Base-by-base conservation (phyloP, 2,888 invertebrate genomes). In the Athalia rosae region DNA sequence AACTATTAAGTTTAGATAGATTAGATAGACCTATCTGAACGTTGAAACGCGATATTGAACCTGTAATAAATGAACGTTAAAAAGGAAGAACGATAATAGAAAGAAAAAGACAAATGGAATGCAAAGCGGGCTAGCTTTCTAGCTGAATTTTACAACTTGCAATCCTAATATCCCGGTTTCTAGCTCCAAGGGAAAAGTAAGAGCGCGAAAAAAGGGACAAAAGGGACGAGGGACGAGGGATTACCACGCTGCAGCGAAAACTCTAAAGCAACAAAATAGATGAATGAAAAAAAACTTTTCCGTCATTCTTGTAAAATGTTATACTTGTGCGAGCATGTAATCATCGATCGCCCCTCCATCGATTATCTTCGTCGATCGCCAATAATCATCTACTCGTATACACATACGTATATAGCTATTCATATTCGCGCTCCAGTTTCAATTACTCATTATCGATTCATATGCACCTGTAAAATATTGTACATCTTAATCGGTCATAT, bases 21-120 rank as follows among this genome's bases (percentile, higher is more conserved):
- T 41, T 71, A 56, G 71, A 71, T 71, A 71, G 71, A 58, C 56
- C 45, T 71, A 71, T 71, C 45, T 71, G 7, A 71, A 71, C 71
- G 56, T 58, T 71, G 43, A 45, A 58, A 41, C 58, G 56, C 58
- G 58, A 58, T 67, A 41, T 6, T 13, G 41, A 67, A 67, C 50
- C 28, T 67, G 41, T 11, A 9, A 9, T 8, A 28, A 53, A 67
- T 71, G 56, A 71, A 64, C 62, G 4, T 8, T 41, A 41, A 13
- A 50, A 56, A 4, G 43, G 41, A 47, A 43, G 3, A 15, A 61
- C 6, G 71, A 71, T 43, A 8, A 48, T 3, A 61, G 41, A 28
- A 15, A n/a, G 61, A 61, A 28, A 28, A 28, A 28, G 28, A 28
- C 28, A 28, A 28, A 28, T 2, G 28, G 28, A 28, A 28, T 28